A percentile compares a stretch with the other conserved stretches of the same genome.
phyloP scores from a whole-genome alignment of 2,113 vertebrate species.

The Proterorhinus semilunaris region DNA sequence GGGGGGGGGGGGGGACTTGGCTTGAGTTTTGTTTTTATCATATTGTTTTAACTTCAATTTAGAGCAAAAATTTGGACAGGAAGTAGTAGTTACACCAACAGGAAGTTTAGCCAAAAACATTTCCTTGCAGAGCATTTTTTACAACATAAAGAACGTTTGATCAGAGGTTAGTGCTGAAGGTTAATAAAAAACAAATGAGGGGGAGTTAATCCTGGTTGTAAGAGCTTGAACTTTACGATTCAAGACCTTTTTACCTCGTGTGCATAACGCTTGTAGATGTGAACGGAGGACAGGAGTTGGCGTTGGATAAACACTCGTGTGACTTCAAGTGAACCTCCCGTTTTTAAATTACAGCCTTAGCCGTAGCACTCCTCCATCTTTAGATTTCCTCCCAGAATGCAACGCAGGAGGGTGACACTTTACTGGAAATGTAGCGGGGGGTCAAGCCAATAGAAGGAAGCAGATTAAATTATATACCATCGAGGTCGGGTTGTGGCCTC shows the following conservation, averaged over 20 bases:
- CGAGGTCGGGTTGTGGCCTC: conserved; percentile 25
- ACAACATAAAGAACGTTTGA: too few species aligned
- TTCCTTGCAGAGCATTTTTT: too few species aligned
- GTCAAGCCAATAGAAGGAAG: conserved; percentile 27
- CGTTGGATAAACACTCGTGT: conserved; percentile 25
- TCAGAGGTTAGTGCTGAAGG: neutral
- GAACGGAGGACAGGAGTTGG: conserved; percentile 5
- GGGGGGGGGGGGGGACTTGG: too few species aligned
- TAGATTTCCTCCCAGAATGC: conserved; percentile 63
- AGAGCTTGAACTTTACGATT: too few species aligned
- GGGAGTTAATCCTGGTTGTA: too few species aligned
- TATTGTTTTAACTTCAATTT: too few species aligned
- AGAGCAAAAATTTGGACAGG: too few species aligned
- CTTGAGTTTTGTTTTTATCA: too few species aligned
- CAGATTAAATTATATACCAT: conserved; percentile 8
- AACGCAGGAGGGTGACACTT: conserved; percentile 55
- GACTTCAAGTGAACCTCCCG: conserved; percentile 39
- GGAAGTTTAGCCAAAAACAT: too few species aligned
- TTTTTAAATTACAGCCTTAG: conserved; percentile 58
- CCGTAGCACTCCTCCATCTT: conserved; percentile 47
- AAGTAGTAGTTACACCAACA: too few species aligned
- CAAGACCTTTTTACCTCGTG: too few species aligned
- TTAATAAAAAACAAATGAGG: neutral
- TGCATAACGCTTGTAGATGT: neutral
- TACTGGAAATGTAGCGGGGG: conserved; percentile 49